phyloP scores from a whole-genome alignment of 2,113 vertebrate species.

The Tupaia tana region DNA sequence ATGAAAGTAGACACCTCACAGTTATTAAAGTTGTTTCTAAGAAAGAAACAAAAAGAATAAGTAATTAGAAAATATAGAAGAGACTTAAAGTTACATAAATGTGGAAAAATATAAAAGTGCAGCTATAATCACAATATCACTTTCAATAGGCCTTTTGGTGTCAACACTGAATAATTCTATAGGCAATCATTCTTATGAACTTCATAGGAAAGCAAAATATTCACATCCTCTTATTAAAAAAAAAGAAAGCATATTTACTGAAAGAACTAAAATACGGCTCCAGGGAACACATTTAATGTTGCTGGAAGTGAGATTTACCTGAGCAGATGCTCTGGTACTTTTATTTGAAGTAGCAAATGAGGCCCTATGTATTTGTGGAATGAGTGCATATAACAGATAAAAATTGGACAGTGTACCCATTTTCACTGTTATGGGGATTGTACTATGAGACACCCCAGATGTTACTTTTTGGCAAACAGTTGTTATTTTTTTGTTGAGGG shows the following conservation, averaged over 20 bases:
- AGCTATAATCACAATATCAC: background rate
- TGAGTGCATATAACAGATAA: background rate
- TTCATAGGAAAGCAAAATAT: background rate
- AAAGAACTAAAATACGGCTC: background rate
- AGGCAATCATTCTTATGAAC: background rate
- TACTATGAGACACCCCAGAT: slow-evolving; percentile 45
- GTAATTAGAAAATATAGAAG: background rate
- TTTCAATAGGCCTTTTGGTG: background rate
- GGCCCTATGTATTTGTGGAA: background rate
- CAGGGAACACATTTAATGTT: background rate
- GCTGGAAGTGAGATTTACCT: slow-evolving; percentile 9
- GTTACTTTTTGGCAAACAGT: slow-evolving; percentile 55
- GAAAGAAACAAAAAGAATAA: background rate
- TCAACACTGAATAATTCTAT: background rate
- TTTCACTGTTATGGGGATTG: slow-evolving; percentile 55
- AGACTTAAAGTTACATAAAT: background rate
- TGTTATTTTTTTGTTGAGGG: background rate
- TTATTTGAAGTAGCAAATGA: background rate
- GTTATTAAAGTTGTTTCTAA: background rate
- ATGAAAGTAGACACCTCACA: background rate
- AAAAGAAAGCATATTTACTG: background rate
- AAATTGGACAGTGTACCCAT: background rate
- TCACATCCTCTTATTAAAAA: background rate
- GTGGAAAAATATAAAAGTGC: background rate
- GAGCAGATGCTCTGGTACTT: background rate